Evolutionary conservation across 2,797 vertebrate genomes (phyloP).

Genomic region (Carcharodon carcharias): DNA sequence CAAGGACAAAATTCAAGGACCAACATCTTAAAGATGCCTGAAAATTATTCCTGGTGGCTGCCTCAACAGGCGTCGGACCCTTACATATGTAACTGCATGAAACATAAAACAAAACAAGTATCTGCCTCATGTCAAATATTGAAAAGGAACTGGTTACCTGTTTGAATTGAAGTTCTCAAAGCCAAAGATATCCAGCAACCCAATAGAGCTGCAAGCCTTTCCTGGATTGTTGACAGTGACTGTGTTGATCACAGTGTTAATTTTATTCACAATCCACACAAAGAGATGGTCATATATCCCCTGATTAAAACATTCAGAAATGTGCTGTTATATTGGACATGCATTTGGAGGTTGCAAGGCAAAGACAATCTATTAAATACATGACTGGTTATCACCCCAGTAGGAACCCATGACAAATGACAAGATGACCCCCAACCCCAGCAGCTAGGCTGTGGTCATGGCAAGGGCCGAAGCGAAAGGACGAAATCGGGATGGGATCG

Average conservation of each 20-base stretch:
- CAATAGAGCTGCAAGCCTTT: constrained; percentile 63
- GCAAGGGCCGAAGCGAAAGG: neutral
- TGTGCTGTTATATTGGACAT: neutral
- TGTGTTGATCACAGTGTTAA: constrained; percentile 77
- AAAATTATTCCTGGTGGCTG: neutral
- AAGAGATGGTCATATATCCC: constrained; percentile 87
- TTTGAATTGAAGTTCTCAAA: constrained; percentile 93
- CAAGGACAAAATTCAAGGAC: neutral
- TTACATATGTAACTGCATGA: neutral
- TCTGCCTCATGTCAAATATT: neutral
- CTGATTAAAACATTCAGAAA: constrained; percentile 53
- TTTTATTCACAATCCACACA: constrained; percentile 88
- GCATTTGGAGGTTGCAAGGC: neutral
- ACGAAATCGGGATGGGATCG: neutral
- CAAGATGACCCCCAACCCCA: neutral
- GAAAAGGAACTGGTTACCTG: constrained; percentile 61
- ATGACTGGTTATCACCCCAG: neutral
- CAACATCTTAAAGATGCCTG: too few relatives aligned
- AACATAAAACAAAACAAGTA: neutral
- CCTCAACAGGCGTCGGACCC: neutral
- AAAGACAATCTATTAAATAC: neutral
- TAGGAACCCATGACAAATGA: neutral
- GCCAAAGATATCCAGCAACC: constrained; percentile 92
- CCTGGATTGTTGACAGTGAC: constrained; percentile 54
- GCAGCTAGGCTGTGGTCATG: neutral